Evolutionary conservation across 1,140 invertebrate species (phyloP).

Genomic region (Mycetomoellerius zeteki): DNA sequence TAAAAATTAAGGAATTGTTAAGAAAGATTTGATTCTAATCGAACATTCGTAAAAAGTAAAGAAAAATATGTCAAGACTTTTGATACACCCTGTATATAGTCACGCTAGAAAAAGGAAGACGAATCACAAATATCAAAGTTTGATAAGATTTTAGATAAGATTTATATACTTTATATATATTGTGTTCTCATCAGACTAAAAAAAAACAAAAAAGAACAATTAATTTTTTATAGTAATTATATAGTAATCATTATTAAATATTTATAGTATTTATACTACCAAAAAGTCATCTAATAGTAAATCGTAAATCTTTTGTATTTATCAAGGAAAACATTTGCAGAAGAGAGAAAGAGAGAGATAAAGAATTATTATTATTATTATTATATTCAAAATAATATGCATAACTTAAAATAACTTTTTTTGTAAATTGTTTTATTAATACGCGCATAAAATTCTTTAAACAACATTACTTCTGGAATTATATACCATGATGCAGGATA

Average conservation of each 20-base stretch:
- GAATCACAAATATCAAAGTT: constrained; percentile 12
- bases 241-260: not conserved
- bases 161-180: not conserved
- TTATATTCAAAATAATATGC: constrained; percentile 8
- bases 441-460: not conserved
- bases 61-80: not conserved
- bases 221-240: not conserved
- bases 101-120: constrained; percentile 17
- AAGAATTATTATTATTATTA: not conserved
- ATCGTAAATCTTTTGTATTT: not conserved
- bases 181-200: not conserved
- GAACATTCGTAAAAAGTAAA: not conserved
- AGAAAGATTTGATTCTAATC: not conserved
- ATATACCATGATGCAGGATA: not conserved
- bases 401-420: constrained; percentile 7
- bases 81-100: not conserved
- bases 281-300: not conserved
- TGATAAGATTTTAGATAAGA: constrained; percentile 16
- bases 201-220: not conserved
- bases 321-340: not conserved
- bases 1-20: not conserved
- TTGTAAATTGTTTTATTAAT: not conserved
- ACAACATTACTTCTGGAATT: not conserved
- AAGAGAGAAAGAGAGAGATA: not conserved
- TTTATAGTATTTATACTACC: not conserved